Evolutionary conservation across 2,797 vertebrate genomes (phyloP), one percentile per base, ranked within the genome.

Genomic region (Macropodus opercularis): DNA sequence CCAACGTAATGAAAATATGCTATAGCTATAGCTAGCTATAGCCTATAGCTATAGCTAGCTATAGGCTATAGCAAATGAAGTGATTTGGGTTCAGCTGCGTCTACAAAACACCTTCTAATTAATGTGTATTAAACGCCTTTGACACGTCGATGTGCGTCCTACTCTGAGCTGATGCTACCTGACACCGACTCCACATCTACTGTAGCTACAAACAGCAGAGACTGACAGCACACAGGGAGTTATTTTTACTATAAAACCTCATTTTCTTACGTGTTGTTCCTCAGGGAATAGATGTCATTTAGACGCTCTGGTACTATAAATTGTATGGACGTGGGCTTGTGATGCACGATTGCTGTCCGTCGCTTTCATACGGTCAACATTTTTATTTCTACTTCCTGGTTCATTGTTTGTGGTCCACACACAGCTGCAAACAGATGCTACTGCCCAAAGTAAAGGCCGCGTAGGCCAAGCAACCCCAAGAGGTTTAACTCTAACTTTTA

Each of bases 401-500:
- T 38, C 39, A 39, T 24, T 17, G 15, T 38, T 17, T 29, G 38
- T 27, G 40, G 31, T 26, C 64, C 18, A 15, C 50, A 40, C 8
- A 13, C 1, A 2, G 3, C 49, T 17, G 39, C 19, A 59, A 49
- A 58, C 46, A 8, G 3, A 14, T 49, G 14, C 34, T 9, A 9
- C 11, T 21, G 15, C 12, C 49, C 22, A 51, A 63, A 53, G 22
- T 8, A 42, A 10, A 50, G 46, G 46, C 57, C 14, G 32, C 19
- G n/a, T n/a, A n/a, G n/a, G n/a, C n/a, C n/a, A n/a, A n/a, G n/a
- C n/a, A n/a, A n/a, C n/a, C n/a, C n/a, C n/a, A n/a, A 64, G 23
- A 48, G 29, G 60, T 51, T 14, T 52, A 72, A 75, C 61, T 24
- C 50, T 19, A 51, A 15, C n/a, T 71, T 63, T 57, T 63, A 41